phyloP scores from a whole-genome alignment of 1,140 invertebrate species.

The Diachasma alloeum region DNA sequence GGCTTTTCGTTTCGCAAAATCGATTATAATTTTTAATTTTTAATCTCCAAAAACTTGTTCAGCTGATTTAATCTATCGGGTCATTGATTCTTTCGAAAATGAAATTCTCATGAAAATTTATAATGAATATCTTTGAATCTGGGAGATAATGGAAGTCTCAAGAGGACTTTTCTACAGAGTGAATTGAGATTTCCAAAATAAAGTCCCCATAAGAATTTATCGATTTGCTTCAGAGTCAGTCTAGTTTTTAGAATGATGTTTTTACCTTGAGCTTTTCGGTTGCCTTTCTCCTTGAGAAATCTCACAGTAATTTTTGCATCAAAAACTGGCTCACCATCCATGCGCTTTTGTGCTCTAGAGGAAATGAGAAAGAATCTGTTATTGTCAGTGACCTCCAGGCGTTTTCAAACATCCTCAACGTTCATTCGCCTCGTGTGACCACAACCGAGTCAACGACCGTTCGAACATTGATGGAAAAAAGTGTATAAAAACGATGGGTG shows the following conservation, averaged over 20 bases:
- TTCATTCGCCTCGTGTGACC: neutral
- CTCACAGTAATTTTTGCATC: slow-evolving; percentile 15
- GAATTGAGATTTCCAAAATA: too few relatives aligned
- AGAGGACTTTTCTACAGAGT: too few relatives aligned
- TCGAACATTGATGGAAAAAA: neutral
- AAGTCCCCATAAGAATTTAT: too few relatives aligned
- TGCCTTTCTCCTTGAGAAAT: slow-evolving; percentile 10
- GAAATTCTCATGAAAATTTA: too few relatives aligned
- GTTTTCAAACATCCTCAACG: neutral
- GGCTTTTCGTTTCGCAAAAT: neutral
- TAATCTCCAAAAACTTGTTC: too few relatives aligned
- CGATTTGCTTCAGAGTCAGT: too few relatives aligned
- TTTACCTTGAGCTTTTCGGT: slow-evolving; percentile 29
- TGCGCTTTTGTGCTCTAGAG: slow-evolving; percentile 25
- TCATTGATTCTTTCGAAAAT: too few relatives aligned
- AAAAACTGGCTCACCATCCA: slow-evolving; percentile 22
- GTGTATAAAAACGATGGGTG: too few relatives aligned
- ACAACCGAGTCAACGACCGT: neutral
- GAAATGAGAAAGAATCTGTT: neutral
- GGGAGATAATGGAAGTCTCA: too few relatives aligned
- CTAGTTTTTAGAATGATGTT: slow-evolving; percentile 15
- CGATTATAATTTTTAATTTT: too few relatives aligned
- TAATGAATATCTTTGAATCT: too few relatives aligned
- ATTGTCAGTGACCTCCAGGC: neutral
- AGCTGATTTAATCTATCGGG: too few relatives aligned